These are phyloP conservation scores for Amiota communis DNA, from an alignment of 2,888 invertebrate species.

Conservation along the genomic window DNA sequence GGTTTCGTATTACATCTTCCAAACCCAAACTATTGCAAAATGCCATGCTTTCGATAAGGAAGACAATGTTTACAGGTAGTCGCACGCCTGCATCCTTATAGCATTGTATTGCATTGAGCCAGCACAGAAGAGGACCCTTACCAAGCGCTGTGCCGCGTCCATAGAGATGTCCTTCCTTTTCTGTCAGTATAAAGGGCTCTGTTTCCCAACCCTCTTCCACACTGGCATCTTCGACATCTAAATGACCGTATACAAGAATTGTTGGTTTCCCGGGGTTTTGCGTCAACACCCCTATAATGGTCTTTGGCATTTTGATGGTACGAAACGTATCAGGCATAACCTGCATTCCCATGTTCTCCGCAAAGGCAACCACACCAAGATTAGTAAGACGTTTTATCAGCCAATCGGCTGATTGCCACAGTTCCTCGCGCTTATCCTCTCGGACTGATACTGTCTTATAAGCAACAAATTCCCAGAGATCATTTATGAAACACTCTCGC, in stretches of 20 bases:
- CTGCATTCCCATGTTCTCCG: constrained; percentile 46
- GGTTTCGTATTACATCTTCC: constrained; percentile 42
- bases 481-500: constrained; percentile 44
- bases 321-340: constrained; percentile 37
- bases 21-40: constrained; percentile 46
- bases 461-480: constrained; percentile 45
- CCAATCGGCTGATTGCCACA: constrained; percentile 43
- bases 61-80: constrained; percentile 43
- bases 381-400: constrained; percentile 40
- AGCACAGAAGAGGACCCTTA: constrained; percentile 49
- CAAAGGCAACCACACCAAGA: constrained; percentile 45
- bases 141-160: constrained; percentile 47
- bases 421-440: constrained; percentile 29
- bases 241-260: constrained; percentile 46
- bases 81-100: constrained; percentile 44
- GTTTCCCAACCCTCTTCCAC: constrained; percentile 45
- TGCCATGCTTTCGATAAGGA: constrained; percentile 50
- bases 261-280: constrained; percentile 37
- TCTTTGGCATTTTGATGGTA: constrained; percentile 43
- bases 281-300: constrained; percentile 40
- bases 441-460: constrained; percentile 40
- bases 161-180: constrained; percentile 43
- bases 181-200: constrained; percentile 46
- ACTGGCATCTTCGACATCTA: constrained; percentile 49
- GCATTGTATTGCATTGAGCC: constrained; percentile 48